A percentile compares a stretch with the other conserved stretches of the same genome.
phyloP scores from a whole-genome alignment of 2,113 vertebrate species.

The Climacteris rufus region DNA sequence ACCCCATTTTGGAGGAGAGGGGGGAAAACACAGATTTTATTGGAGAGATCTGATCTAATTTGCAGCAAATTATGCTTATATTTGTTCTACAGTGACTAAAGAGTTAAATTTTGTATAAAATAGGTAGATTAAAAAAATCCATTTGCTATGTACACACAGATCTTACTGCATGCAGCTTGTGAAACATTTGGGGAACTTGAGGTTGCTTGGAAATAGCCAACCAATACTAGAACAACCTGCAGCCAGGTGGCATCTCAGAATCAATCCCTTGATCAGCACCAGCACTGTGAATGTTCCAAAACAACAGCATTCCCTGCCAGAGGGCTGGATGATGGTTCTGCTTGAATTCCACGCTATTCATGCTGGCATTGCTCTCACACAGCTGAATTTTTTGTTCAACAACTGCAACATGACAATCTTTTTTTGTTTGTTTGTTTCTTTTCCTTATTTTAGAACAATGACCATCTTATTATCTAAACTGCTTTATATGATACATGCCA shows the following conservation, averaged over 20 bases:
- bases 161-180: neutral
- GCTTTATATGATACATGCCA: neutral
- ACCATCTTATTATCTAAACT: neutral
- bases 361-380: neutral
- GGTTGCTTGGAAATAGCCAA: neutral
- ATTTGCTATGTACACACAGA: neutral
- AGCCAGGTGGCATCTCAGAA: neutral
- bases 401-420: neutral
- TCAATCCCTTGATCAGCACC: rapidly evolving
- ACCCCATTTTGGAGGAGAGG: neutral
- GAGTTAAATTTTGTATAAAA: neutral
- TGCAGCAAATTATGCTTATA: neutral
- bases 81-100: neutral
- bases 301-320: neutral
- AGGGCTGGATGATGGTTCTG: neutral
- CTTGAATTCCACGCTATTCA: neutral
- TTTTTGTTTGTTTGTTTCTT: neutral
- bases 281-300: neutral
- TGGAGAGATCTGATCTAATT: neutral
- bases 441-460: neutral
- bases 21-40: neutral
- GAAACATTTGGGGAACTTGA: neutral
- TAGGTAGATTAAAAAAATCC: neutral
- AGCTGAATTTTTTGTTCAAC: neutral
- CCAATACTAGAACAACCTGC: rapidly evolving